Evolutionary conservation across 2,888 invertebrate genomes (phyloP), one percentile per base, ranked within the genome.

Genomic region (Scaptodrosophila latifasciaeformis): DNA sequence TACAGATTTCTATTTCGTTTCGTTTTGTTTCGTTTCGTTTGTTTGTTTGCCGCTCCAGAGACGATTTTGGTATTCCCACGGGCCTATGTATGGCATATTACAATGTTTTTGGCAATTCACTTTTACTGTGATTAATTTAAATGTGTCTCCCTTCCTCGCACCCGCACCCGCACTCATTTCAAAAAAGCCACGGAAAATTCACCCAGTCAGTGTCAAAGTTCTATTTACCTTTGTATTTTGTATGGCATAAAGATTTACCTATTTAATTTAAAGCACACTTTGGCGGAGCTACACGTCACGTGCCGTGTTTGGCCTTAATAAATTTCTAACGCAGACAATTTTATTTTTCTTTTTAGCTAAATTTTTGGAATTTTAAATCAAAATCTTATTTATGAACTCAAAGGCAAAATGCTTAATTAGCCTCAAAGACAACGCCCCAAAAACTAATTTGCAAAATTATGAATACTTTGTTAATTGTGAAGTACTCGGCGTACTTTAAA

Each of bases 21-120:
- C n/a, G n/a, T n/a, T n/a, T n/a, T n/a, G n/a, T n/a, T n/a, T n/a
- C n/a, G n/a, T n/a, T n/a, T n/a, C n/a, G n/a, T n/a, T 70, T 68
- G 65, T 54, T 65, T 64, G 34, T 50, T 35, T 49, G 65, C 37
- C 64, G 49, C 50, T 24, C 4, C 24, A 7, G 37, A 31, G 39
- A 54, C 60, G 44, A 37, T 24, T 18, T 13, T 12, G 35, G 15
- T 21, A 46, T 49, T 62, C 72, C 72, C 77, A 59, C 52, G 66
- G 64, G 71, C 61, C 60, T 66, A 59, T 60, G 62, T 66, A 66
- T 59, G 64, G 68, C 66, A 80, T 70, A 70, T 74, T 57, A 80
- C 75, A 75, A 74, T 80, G 75, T 80, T 77, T 74, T 70, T 70
- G 80, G 78, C 78, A 75, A 77, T 75, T 75, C 81, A 68, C 81